Percentiles rank a stretch among this genome's conserved stretches.
These are phyloP conservation scores for Callyntrura sp. DNA, from an alignment of 2,888 invertebrate genomes.

Conservation along the genomic window DNA sequence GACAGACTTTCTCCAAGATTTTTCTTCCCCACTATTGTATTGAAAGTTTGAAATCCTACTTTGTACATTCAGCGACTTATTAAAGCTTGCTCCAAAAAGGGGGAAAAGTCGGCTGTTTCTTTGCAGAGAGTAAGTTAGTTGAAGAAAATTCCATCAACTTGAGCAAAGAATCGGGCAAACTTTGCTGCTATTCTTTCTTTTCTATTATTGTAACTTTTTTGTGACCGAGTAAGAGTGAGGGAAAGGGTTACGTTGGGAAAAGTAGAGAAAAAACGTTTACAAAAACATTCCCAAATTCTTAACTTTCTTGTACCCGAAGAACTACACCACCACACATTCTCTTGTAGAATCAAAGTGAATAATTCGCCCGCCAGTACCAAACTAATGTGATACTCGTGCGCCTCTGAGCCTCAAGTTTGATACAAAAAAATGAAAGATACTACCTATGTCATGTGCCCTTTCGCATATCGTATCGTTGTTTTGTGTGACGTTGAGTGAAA, in stretches of 20 bases:
- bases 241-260: background rate
- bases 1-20: slow-evolving; percentile 28
- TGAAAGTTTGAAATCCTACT: slow-evolving; percentile 58
- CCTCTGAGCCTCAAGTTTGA: background rate
- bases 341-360: slow-evolving; percentile 34
- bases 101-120: background rate
- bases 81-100: slow-evolving; percentile 44
- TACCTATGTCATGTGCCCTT: too few species aligned
- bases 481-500: too few species aligned
- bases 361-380: background rate
- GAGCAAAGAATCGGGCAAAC: slow-evolving; percentile 46
- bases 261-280: slow-evolving; percentile 10
- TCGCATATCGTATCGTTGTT: too few species aligned
- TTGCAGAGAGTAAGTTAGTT: slow-evolving; percentile 13
- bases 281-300: slow-evolving; percentile 60
- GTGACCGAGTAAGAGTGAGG: background rate
- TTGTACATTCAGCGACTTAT: slow-evolving; percentile 58
- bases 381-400: background rate
- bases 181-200: slow-evolving; percentile 44
- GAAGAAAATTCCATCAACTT: slow-evolving; percentile 60
- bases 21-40: background rate
- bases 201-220: background rate
- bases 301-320: slow-evolving; percentile 53
- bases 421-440: too few species aligned
- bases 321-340: slow-evolving; percentile 42